Evolutionary conservation across 2,888 invertebrate genomes (phyloP).

Genomic region (Spilosoma lubricipeda): DNA sequence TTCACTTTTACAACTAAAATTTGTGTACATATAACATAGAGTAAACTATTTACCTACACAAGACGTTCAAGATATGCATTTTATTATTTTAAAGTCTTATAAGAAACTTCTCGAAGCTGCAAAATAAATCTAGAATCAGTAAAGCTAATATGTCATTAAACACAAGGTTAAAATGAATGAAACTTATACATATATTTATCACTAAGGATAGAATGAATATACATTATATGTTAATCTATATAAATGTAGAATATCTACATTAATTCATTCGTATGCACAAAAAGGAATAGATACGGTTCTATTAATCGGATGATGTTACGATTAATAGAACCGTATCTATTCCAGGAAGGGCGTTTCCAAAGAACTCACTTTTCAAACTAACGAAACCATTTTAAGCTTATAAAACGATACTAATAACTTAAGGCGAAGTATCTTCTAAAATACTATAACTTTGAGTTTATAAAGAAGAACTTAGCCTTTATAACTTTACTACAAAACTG

Average conservation of each 20-base stretch:
- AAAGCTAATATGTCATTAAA: no score
- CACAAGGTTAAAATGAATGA: background rate
- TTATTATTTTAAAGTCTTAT: background rate
- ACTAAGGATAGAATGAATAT: no score
- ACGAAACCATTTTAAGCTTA: background rate
- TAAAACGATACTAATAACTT: slow-evolving; percentile 30
- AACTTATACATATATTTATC: background rate
- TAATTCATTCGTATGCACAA: no score
- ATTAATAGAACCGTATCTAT: no score
- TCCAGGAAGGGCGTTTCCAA: no score
- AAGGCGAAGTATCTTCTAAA: slow-evolving; percentile 16
- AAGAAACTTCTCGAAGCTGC: background rate
- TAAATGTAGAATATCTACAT: no score
- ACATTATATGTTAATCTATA: no score
- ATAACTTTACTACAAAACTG: background rate
- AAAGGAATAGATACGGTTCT: no score
- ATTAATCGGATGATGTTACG: no score
- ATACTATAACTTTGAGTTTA: background rate
- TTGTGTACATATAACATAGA: background rate
- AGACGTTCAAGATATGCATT: background rate
- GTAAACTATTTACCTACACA: background rate
- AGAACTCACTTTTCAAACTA: no score
- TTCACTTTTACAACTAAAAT: background rate
- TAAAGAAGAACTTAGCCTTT: background rate
- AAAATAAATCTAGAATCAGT: no score